Evolutionary conservation across 2,113 vertebrate genomes (phyloP).

Genomic region (Harpagus bidentatus): DNA sequence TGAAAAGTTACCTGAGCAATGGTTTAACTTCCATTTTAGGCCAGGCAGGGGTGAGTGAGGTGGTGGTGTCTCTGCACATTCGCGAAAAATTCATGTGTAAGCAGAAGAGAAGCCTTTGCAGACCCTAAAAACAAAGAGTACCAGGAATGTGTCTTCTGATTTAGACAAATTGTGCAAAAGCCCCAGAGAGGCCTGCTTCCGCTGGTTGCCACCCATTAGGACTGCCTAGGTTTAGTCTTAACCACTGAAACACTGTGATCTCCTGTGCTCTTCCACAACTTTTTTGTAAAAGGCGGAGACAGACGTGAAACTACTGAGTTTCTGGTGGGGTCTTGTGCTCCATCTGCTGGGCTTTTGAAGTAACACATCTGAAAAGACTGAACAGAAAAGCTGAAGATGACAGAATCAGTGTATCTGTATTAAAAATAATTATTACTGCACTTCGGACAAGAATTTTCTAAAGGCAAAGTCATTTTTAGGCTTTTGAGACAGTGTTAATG

Average conservation of each 20-base stretch:
- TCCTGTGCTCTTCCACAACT: background rate
- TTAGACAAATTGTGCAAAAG: background rate
- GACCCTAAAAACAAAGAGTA: background rate
- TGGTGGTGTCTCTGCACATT: background rate
- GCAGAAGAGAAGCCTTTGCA: background rate
- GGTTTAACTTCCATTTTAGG: background rate
- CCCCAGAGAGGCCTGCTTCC: background rate
- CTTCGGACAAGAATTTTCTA: background rate
- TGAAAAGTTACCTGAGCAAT: background rate
- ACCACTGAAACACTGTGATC: background rate
- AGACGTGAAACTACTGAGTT: background rate
- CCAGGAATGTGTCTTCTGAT: background rate
- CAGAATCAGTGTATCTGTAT: background rate
- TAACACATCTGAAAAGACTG: background rate
- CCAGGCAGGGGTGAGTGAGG: rapidly evolving
- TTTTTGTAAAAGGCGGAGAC: background rate
- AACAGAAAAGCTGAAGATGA: background rate
- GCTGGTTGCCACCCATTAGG: background rate
- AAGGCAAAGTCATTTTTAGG: background rate
- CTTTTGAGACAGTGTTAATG: background rate
- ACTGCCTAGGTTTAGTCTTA: background rate
- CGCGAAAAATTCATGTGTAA: background rate
- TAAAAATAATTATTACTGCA: background rate
- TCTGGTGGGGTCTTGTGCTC: background rate
- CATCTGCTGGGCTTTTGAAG: background rate